A percentile compares a stretch with the other conserved stretches of the same genome.
Conservation (phyloP, 35 echinoderm and acorn worm genomes). For the Strongylocentrotus purpuratus region DNA sequence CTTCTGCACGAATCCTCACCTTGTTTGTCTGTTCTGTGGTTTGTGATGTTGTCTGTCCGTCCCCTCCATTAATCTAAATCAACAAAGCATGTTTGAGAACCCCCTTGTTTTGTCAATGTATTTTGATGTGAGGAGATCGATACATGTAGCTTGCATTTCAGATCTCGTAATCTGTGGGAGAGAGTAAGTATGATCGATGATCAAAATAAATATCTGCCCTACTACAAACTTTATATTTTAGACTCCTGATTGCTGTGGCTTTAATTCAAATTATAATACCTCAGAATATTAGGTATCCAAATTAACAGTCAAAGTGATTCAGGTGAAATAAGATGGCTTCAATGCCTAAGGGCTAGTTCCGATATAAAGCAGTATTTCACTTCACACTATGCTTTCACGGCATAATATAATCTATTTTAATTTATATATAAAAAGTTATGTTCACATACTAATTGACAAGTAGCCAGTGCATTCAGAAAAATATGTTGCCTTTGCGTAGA, state of each 20-base stretch:
- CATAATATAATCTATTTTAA: background rate
- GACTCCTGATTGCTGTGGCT: background rate
- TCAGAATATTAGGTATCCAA: background rate
- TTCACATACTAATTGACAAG: background rate
- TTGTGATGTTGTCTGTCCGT: background rate
- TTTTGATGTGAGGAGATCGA: background rate
- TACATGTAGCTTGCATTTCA: background rate
- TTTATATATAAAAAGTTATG: background rate
- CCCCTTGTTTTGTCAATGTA: background rate
- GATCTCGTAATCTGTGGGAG: background rate
- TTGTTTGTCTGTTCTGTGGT: constrained; percentile 25
- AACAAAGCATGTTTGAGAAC: background rate
- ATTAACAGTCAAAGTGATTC: background rate
- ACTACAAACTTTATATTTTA: background rate
- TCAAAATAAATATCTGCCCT: background rate
- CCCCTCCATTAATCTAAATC: background rate
- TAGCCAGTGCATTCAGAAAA: background rate
- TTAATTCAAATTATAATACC: background rate
- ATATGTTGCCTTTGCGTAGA: background rate
- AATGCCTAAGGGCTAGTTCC: background rate
- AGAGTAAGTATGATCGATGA: background rate
- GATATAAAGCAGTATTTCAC: background rate
- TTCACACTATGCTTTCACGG: background rate
- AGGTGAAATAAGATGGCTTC: background rate
- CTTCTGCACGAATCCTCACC: background rate